A percentile compares a stretch with the other conserved stretches of the same genome.
These are phyloP conservation scores for Patagioenas fasciata DNA, from an alignment of 2,113 vertebrate genomes.

Conservation along the genomic window DNA sequence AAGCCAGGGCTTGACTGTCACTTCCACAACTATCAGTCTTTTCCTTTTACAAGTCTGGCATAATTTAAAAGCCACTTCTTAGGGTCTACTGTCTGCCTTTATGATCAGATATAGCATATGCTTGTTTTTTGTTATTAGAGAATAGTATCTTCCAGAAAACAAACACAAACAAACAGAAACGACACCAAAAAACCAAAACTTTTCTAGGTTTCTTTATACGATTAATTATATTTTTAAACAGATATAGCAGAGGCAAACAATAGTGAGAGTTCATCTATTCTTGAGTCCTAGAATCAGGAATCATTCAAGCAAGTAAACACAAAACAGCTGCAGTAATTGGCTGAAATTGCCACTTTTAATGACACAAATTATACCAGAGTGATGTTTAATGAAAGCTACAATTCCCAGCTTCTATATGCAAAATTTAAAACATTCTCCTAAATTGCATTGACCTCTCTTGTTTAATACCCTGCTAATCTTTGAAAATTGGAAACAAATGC, in stretches of 20 bases:
- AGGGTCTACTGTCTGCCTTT: not conserved
- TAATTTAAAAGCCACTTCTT: not conserved
- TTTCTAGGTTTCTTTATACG: not conserved
- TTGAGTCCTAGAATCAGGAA: constrained; percentile 34
- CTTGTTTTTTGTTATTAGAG: not conserved
- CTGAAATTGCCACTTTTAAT: constrained; percentile 73
- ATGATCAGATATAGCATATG: not conserved
- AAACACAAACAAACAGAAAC: too few species aligned
- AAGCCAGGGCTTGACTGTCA: not conserved
- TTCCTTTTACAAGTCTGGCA: not conserved
- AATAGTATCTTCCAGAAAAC: not conserved
- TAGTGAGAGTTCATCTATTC: not conserved
- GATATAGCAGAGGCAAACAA: not conserved
- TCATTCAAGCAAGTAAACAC: constrained; percentile 57
- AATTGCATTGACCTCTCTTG: constrained; percentile 63
- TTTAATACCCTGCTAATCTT: constrained; percentile 68
- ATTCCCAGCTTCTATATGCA: constrained; percentile 60
- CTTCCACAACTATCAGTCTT: not conserved
- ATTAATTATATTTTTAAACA: not conserved
- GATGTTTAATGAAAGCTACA: constrained; percentile 70
- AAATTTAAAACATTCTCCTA: constrained; percentile 61
- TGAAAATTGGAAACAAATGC: constrained; percentile 64
- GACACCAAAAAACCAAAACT: not conserved
- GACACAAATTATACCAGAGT: constrained; percentile 66
- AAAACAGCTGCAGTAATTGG: constrained; percentile 68